Base-by-base conservation (phyloP, 2,113 vertebrate genomes). In the Danionella cerebrum region DNA sequence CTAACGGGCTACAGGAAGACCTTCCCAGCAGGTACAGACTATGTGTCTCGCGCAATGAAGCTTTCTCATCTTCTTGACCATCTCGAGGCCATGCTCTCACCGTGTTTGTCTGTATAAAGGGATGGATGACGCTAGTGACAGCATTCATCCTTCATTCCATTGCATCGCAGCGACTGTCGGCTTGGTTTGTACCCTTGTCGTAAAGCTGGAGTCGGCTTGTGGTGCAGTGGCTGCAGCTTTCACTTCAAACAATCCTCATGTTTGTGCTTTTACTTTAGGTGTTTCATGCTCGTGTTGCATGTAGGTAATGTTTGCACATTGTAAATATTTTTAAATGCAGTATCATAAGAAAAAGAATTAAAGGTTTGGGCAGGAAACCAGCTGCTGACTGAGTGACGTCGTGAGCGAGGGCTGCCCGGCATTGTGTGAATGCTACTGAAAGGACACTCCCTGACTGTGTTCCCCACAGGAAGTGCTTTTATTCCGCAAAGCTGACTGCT, bases 1-100 rank as follows among this genome's bases (percentile, higher is more conserved):
- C 71, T 88, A 76, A 87, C 85, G 27, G 79, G 78, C 47, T 87
- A 80, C 84, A 83, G 67, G 83, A 86, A 79, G 63, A 86, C 78
- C 75, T 71, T 83, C 64, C 76, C 75, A 65, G 47, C 84, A 88
- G 84, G 87, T 88, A 88, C 18, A 74, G 75, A 79, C 80, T 84
- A 80, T 87, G 76, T 11, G 35, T 38, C 25, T 48, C 16, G 19
- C 25, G 12, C 31, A 65, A 67, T 57, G 12, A 35, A n/a, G 36
- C 16, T 58, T 48, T 50, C 31, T 52, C 8, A 25, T 60, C 54
- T n/a, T 13, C 25, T 38, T 0, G 14, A 33, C n/a, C 24, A 16
- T 59, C 38, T 59, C 55, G n/a, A n/a, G n/a, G n/a, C n/a, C n/a
- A n/a, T n/a, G n/a, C n/a, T n/a, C n/a, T n/a, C n/a, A n/a, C n/a